phyloP scores from a whole-genome alignment of 2,113 vertebrate species.

The Cephalopterus ornatus region DNA sequence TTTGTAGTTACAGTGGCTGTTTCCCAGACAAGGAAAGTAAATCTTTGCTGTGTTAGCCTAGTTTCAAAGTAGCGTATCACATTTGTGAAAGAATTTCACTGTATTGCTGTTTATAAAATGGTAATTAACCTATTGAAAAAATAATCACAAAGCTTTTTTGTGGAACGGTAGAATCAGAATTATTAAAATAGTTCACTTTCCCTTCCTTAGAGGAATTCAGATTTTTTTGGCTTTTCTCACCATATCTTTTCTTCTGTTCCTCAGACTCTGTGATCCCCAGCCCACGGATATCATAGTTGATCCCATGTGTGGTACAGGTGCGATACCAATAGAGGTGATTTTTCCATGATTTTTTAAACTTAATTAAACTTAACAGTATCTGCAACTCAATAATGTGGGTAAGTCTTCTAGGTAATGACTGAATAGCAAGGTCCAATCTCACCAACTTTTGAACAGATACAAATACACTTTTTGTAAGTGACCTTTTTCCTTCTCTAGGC shows the following conservation, averaged over 20 bases:
- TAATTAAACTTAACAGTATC: not conserved
- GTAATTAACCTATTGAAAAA: not conserved
- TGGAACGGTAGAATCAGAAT: not conserved
- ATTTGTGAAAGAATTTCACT: not conserved
- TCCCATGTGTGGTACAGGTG: conserved; percentile 97
- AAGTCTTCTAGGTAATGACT: not conserved
- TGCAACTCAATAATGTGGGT: not conserved
- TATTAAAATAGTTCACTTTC: not conserved
- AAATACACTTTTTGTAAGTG: not conserved
- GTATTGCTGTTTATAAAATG: not conserved
- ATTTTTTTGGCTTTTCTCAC: not conserved
- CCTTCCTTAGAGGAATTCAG: not conserved
- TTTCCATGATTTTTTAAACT: not conserved
- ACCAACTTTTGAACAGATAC: not conserved
- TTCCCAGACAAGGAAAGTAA: not conserved
- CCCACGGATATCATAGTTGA: conserved; percentile 90
- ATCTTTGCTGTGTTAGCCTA: not conserved
- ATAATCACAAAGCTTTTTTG: not conserved
- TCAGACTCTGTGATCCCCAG: conserved; percentile 90
- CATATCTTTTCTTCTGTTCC: not conserved
- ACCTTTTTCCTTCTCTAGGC: not conserved
- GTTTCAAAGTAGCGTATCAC: not conserved
- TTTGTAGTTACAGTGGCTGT: not conserved
- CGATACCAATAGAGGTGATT: conserved; percentile 94
- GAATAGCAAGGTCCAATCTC: not conserved